Evolutionary conservation across 2,888 invertebrate genomes (phyloP), one percentile per base, ranked within the genome.

Genomic region (Germaria angustata): DNA sequence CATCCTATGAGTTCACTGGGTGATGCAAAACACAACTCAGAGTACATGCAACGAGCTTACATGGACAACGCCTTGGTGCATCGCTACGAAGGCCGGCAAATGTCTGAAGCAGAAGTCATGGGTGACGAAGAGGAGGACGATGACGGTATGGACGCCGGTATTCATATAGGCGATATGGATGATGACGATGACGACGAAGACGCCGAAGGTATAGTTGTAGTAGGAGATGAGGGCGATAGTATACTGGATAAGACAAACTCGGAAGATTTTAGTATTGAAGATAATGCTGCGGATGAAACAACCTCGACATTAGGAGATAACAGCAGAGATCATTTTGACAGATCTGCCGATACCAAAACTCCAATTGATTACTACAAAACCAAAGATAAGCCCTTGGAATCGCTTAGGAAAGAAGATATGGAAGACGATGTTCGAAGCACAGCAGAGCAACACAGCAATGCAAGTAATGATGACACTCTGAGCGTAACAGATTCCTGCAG

Each of bases 191-290:
- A 86, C 90, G 90, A 89, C 34, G 90, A 87, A 41, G 89, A 87
- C 63, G 88, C 87, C 77, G 95, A 95, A 85, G 95, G 95, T 8
- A 95, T 95, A 75, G 95, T 96, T 0, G 96, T 96, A 0, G 96
- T 96, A 13, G 94, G 94, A 57, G 96, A 96, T 44, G 96, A 95
- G 85, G 95, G 95, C 68, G 95, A 95, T 84, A 95, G 90, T 82
- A 88, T 88, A 59, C 86, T 88, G 13, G 90, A 90, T 91, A 73
- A 93, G 92, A 86, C 91, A 85, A 84, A 87, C 49, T 89, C 89
- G 24, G 89, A 90, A 68, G 90, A 89, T 49, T 90, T 87, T 28
- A 87, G 87, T 73, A 87, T 89, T 68, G 90, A 90, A 76, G 85
- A 82, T 32, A 82, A 91, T 86, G 86, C 88, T 44, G 87, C 86